phyloP scores from a whole-genome alignment of 2,797 vertebrate species.

The Balearica regulorum region DNA sequence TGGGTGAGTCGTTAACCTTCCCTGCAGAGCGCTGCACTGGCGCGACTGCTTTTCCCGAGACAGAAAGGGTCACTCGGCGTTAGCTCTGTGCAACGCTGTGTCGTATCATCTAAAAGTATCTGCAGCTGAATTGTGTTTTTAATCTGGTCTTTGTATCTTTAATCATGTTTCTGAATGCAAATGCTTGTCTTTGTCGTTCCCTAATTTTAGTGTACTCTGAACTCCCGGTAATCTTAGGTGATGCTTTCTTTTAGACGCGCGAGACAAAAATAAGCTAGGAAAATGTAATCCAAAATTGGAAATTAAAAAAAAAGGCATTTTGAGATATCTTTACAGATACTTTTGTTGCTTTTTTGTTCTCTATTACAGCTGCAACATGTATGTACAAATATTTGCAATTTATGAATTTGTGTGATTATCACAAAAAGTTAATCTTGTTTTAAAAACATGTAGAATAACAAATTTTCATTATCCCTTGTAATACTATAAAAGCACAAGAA shows the following conservation, averaged over 20 bases:
- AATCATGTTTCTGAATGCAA: background rate
- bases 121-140: background rate
- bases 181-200: background rate
- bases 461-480: background rate
- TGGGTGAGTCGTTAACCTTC: background rate
- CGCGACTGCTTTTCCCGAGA: background rate
- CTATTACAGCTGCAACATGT: background rate
- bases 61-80: rapidly evolving
- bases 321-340: background rate
- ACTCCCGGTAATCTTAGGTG: background rate
- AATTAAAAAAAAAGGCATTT: background rate
- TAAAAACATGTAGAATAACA: background rate
- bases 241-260: background rate
- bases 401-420: background rate
- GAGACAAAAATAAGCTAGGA: background rate
- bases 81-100: background rate
- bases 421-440: background rate
- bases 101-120: background rate
- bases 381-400: background rate
- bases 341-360: background rate
- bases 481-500: background rate
- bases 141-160: background rate
- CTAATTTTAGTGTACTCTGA: background rate
- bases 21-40: background rate
- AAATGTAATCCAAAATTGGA: background rate